Base-by-base conservation (phyloP, 1,140 invertebrate genomes). In the Magallana ariakensis region DNA sequence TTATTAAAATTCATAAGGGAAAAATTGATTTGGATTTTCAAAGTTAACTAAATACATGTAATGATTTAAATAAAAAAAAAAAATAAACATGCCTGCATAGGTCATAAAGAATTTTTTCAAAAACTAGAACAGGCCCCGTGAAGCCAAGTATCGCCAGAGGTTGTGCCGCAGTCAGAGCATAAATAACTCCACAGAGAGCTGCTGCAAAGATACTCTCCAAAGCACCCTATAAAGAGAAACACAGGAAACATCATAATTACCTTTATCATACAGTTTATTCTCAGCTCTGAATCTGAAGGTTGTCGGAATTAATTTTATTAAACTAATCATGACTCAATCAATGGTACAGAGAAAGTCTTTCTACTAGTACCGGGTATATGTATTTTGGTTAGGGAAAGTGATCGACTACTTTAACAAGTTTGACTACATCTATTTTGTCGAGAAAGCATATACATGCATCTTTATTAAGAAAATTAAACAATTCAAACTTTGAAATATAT, bases 171-270 rank as follows among this genome's bases (percentile, higher is more conserved):
- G 84, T 90, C 62, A 99, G 95, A 15, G 99, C 98, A 94, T 99
- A 99, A 10, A 97, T 96, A 90, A 99, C 96, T 2, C 99, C 99
- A 94, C 98, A 99, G 22, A 99, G 96, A 93, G 99, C 98, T 85
- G 98, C 99, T 66, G 98, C 97, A 80, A 99, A 96, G 1, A 99
- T 95, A 83, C 98, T 99, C 95, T 99, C 99, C 97, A 99, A 98
- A 0, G 99, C 98, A 4, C 98, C 99, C 95, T 96, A 70, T 75
- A 19, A 75, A 15, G 15, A n/a, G n/a, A n/a, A n/a, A n/a, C n/a
- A n/a, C n/a, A n/a, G n/a, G n/a, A 11, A 26, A 75, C 22, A n/a
- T 62, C 0, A 16, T 16, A 62, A 16, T 46, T 46, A 46, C 0
- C 33, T 46, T 1, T 46, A 46, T 46, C 1, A 46, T 2, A 46